Evolutionary conservation across 1,140 invertebrate genomes (phyloP).

Genomic region (Zophobas morio): DNA sequence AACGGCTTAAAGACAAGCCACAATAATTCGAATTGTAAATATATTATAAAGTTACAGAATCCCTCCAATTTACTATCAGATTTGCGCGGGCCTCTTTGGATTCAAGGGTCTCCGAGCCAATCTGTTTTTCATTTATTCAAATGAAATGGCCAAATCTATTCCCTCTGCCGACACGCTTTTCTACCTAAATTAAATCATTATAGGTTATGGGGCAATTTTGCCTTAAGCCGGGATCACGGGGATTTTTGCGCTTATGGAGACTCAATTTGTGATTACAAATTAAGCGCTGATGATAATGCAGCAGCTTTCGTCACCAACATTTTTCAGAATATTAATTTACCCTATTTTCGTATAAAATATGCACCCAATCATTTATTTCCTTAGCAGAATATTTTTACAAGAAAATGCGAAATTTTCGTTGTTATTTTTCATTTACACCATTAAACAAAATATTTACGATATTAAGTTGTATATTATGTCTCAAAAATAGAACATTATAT

Average conservation of each 20-base stretch:
- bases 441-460: no score
- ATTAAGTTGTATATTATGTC: no score
- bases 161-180: conserved; percentile 15
- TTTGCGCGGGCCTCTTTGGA: conserved; percentile 7
- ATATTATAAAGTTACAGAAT: conserved; percentile 25
- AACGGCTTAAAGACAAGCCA: conserved; percentile 7
- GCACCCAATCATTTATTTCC: neutral
- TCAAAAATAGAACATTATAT: no score
- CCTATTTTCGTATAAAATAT: no score
- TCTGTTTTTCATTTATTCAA: conserved; percentile 43
- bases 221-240: conserved; percentile 4
- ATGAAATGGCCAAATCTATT: conserved; percentile 27
- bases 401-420: no score
- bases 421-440: no score
- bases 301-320: no score
- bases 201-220: conserved; percentile 19
- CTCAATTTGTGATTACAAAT: neutral
- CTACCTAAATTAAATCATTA: conserved; percentile 33
- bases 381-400: neutral
- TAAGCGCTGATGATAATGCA: no score
- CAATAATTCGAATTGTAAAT: conserved; percentile 34
- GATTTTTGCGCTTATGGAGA: conserved; percentile 9
- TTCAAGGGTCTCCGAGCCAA: conserved; percentile 9
- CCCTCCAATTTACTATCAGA: conserved; percentile 37
- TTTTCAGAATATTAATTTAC: no score